Percentiles rank a stretch among this genome's conserved stretches.
Conservation (phyloP, 2,888 invertebrate species). For the Lithodes maja region DNA sequence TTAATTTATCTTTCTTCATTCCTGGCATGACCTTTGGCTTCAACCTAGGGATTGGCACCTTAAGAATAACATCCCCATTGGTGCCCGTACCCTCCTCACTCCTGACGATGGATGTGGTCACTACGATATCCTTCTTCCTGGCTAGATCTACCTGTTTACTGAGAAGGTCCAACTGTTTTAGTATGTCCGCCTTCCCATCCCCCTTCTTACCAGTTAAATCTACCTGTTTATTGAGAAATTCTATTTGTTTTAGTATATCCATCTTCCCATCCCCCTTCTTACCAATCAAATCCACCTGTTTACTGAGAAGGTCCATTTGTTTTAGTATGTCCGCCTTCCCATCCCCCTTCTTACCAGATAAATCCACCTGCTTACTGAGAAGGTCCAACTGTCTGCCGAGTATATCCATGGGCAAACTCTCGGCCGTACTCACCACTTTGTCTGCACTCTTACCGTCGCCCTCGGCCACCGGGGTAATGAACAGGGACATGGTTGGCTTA, state of each 20-base stretch:
- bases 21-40: constrained; percentile 35
- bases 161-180: too few relatives aligned
- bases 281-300: too few relatives aligned
- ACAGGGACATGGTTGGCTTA: constrained; percentile 47
- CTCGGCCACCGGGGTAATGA: constrained; percentile 43
- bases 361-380: background rate
- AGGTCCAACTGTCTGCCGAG: background rate
- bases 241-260: too few relatives aligned
- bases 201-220: constrained; percentile 14
- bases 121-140: constrained; percentile 23
- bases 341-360: too few relatives aligned
- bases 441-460: constrained; percentile 34
- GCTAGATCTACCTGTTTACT: constrained; percentile 14
- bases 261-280: too few relatives aligned
- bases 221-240: too few relatives aligned
- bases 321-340: too few relatives aligned
- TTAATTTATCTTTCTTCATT: constrained; percentile 56
- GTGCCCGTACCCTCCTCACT: constrained; percentile 45
- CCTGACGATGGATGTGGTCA: constrained; percentile 25
- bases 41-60: constrained; percentile 66
- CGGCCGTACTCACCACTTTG: constrained; percentile 13
- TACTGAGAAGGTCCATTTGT: too few relatives aligned
- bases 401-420: constrained; percentile 8
- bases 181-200: too few relatives aligned
- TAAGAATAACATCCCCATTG: constrained; percentile 65